Conservation (phyloP, 2,888 invertebrate species). For the Drosophila flavopinicola region DNA sequence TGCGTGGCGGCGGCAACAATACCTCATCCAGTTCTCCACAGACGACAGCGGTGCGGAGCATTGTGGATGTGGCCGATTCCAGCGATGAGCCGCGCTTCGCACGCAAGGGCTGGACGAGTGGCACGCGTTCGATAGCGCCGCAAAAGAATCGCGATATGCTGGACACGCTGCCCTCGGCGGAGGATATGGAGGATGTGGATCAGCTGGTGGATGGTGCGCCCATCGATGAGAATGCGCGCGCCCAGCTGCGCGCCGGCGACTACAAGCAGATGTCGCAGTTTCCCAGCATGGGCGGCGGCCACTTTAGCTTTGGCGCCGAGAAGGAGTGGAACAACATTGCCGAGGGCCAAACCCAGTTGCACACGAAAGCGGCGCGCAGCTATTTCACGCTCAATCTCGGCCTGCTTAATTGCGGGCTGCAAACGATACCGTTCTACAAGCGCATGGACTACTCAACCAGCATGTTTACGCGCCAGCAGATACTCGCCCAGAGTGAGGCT, state of each 20-base stretch:
- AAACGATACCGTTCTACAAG: constrained; percentile 85
- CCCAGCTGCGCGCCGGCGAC: constrained; percentile 82
- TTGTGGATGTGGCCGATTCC: constrained; percentile 83
- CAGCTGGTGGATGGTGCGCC: constrained; percentile 60
- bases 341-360: constrained; percentile 73
- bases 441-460: constrained; percentile 82
- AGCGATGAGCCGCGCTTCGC: constrained; percentile 81
- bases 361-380: constrained; percentile 79
- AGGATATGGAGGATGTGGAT: constrained; percentile 40
- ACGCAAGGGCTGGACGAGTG: constrained; percentile 65
- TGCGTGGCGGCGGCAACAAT: constrained; percentile 44
- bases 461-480: constrained; percentile 83
- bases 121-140: constrained; percentile 48
- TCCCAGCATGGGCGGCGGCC: constrained; percentile 81
- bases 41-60: constrained; percentile 67
- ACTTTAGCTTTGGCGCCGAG: constrained; percentile 85
- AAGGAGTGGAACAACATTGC: constrained; percentile 83
- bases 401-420: constrained; percentile 83
- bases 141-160: constrained; percentile 61
- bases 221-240: constrained; percentile 70
- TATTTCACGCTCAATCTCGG: constrained; percentile 85
- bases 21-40: constrained; percentile 78
- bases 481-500: constrained; percentile 74
- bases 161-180: constrained; percentile 50
- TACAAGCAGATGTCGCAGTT: constrained; percentile 83